phyloP scores from a whole-genome alignment of 2,888 invertebrate genomes.

The Mimachlamys varia region DNA sequence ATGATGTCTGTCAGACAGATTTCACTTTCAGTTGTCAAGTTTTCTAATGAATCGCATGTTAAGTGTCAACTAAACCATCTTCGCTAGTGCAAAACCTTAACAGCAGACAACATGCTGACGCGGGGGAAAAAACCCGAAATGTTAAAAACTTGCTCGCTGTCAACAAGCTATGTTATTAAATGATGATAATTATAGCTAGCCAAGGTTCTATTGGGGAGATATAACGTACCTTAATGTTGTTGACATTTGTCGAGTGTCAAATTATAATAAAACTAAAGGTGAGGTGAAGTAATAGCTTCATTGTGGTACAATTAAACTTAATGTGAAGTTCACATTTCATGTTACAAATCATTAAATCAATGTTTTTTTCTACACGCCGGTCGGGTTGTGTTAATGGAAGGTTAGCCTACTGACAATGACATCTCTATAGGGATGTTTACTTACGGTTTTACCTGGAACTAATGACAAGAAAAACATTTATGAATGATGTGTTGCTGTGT shows the following conservation, averaged over 20 bases:
- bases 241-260: neutral
- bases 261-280: neutral
- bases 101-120: neutral
- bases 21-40: neutral
- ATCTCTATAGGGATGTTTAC: neutral
- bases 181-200: neutral
- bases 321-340: neutral
- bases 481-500: neutral
- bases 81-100: neutral
- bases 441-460: neutral
- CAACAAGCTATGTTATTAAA: neutral
- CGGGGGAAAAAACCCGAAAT: neutral
- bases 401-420: neutral
- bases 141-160: slow-evolving; percentile 25
- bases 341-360: neutral
- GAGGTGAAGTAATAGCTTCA: neutral
- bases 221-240: neutral
- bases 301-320: neutral
- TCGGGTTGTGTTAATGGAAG: neutral
- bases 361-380: neutral
- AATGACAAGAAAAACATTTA: neutral
- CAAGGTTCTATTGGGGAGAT: neutral
- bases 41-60: neutral
- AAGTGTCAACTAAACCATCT: neutral
- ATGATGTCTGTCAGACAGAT: neutral